Evolutionary conservation across 2,797 vertebrate species (phyloP), one percentile per base, ranked within the genome.

Genomic region (Nyctibius grandis): DNA sequence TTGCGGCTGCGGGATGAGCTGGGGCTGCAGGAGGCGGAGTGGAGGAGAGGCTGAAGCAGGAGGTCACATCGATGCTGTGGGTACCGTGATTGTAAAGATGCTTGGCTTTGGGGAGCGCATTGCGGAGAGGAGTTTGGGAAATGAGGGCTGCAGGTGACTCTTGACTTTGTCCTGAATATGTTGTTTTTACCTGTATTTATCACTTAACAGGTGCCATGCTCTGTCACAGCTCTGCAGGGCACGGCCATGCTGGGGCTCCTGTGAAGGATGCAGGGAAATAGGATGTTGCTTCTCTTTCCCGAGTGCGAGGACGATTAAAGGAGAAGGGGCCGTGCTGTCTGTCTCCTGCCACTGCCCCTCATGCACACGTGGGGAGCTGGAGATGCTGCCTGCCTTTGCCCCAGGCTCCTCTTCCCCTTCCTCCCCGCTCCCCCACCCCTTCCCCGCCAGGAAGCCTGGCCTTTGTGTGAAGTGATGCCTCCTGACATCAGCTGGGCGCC

Each of bases 391-490:
- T 96, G 94, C 60, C 85, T 96, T 97, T 93, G 91, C 95, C 90
- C 77, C 22, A 0, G 85, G 93, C 89, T 95, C 45, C 83, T 81
- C 67, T 93, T 93, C 85, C 85, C 86, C 93, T 78, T 88, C 88
- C 73, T 85, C 36, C 38, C 51, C 6, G 8, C 54, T 85, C 72
- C 70, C 59, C 92, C 94, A 73, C 85, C 89, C 67, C 36, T 88
- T 92, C 87, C 70, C 82, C 4, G 13, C 84, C 91, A 75, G 91
- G 88, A 91, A 92, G 87, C 75, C 84, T 87, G 95, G 92, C 93
- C 92, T 95, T 90, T 89, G 91, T 91, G 94, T 88, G 90, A 95
- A 96, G 79, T 91, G 95, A 97, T 97, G 91, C 80, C 96, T 96
- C 83, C 75, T 97, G 95, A 97, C 95, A 96, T 96, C 91, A 94